Evolutionary conservation across 2,888 invertebrate genomes (phyloP).

Genomic region (Brachycybe producta): DNA sequence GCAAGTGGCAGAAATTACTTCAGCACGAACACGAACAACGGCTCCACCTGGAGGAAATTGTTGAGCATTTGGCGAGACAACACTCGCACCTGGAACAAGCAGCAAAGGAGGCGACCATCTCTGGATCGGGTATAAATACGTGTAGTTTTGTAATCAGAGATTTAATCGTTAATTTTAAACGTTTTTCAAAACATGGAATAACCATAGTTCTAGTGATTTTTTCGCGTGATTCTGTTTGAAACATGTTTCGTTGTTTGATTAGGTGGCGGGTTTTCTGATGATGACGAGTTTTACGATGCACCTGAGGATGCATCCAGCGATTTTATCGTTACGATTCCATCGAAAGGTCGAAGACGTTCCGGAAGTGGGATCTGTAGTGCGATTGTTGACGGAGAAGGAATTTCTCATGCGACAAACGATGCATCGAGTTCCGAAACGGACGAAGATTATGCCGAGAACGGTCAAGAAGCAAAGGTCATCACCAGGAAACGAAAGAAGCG

Average conservation of each 20-base stretch:
- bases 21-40: constrained; percentile 93
- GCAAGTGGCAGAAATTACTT: constrained; percentile 81
- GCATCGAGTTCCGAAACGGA: constrained; percentile 20
- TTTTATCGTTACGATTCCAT: constrained; percentile 33
- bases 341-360: constrained; percentile 27
- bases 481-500: constrained; percentile 19
- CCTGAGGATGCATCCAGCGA: constrained; percentile 34
- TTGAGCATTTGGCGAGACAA: constrained; percentile 92
- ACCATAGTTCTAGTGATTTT: neutral
- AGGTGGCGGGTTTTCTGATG: constrained; percentile 41
- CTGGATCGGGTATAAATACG: constrained; percentile 6
- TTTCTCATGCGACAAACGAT: constrained; percentile 19
- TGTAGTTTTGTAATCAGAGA: neutral
- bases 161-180: neutral
- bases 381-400: constrained; percentile 24
- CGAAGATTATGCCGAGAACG: constrained; percentile 15
- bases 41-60: constrained; percentile 81
- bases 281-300: constrained; percentile 51
- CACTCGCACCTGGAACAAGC: constrained; percentile 92
- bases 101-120: constrained; percentile 39
- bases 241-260: constrained; percentile 16
- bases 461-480: constrained; percentile 22
- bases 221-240: neutral
- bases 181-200: too few species aligned
- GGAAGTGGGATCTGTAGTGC: constrained; percentile 24